Conservation (phyloP, 2,888 invertebrate genomes). For the Nasonia oneida region DNA sequence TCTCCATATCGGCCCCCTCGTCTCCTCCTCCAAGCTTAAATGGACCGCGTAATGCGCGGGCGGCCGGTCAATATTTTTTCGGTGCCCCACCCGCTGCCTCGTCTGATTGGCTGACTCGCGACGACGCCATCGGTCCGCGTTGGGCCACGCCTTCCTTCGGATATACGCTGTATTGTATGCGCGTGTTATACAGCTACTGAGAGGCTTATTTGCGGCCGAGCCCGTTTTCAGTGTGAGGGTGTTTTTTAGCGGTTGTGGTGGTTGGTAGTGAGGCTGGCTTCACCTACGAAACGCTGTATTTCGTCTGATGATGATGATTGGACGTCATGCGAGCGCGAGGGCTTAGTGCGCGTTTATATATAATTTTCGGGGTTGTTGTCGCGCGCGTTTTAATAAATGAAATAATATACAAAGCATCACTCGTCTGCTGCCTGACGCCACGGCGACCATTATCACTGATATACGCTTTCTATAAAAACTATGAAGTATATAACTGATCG, state of each 20-base stretch:
- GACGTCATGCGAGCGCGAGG: background rate
- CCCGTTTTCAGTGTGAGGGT: slow-evolving; percentile 16
- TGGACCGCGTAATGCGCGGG: slow-evolving; percentile 76
- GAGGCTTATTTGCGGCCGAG: slow-evolving; percentile 44
- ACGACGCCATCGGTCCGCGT: slow-evolving; percentile 59
- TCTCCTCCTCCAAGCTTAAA: slow-evolving; percentile 76
- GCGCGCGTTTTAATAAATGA: background rate
- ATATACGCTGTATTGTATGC: background rate
- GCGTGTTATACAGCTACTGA: background rate
- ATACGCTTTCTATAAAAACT: too few species aligned
- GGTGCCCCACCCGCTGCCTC: slow-evolving; percentile 42
- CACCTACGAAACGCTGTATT: background rate
- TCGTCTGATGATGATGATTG: slow-evolving; percentile 7
- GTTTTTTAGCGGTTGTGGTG: background rate
- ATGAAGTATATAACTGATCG: too few species aligned
- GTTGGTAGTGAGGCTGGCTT: background rate
- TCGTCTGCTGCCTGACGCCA: background rate
- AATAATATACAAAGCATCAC: background rate
- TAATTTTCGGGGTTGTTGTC: too few species aligned
- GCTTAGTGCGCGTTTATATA: background rate
- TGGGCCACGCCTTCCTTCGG: background rate
- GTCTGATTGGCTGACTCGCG: slow-evolving; percentile 64
- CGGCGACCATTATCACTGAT: background rate
- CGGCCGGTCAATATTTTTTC: slow-evolving; percentile 78
- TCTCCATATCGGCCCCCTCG: slow-evolving; percentile 62